Conservation (phyloP, 1,140 invertebrate genomes). For the Tenebrio molitor region DNA sequence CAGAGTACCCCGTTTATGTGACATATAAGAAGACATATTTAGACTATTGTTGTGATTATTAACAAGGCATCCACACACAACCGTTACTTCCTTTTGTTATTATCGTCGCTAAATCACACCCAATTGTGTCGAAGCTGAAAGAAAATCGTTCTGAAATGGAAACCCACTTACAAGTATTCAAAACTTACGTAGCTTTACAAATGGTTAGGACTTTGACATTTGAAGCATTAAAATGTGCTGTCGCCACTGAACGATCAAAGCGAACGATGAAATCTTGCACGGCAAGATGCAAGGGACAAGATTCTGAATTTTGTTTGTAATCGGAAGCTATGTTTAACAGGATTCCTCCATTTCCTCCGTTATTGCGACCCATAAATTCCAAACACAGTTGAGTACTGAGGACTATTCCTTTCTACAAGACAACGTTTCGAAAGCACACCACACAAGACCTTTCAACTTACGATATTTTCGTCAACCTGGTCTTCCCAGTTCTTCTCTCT, state of each 20-base stretch:
- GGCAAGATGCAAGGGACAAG: neutral
- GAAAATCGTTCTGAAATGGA: no score
- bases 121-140: constrained; percentile 65
- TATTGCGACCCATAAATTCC: constrained; percentile 26
- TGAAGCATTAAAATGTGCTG: constrained; percentile 7
- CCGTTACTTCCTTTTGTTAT: constrained; percentile 67
- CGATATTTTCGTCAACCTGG: constrained; percentile 20
- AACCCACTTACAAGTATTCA: neutral
- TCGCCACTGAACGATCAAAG: constrained; percentile 10
- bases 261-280: constrained; percentile 8
- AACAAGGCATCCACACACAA: constrained; percentile 65
- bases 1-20: neutral
- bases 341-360: constrained; percentile 19
- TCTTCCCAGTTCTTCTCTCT: constrained; percentile 23
- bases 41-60: neutral
- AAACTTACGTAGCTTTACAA: constrained; percentile 20
- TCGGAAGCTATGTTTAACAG: constrained; percentile 8
- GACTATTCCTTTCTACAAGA: constrained; percentile 11
- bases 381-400: constrained; percentile 20
- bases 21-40: no score
- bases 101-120: constrained; percentile 66
- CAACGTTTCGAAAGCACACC: neutral
- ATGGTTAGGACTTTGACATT: constrained; percentile 17
- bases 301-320: constrained; percentile 1
- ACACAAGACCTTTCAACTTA: neutral